Conservation (phyloP, 2,113 vertebrate species). For the Stigmatopora nigra region DNA sequence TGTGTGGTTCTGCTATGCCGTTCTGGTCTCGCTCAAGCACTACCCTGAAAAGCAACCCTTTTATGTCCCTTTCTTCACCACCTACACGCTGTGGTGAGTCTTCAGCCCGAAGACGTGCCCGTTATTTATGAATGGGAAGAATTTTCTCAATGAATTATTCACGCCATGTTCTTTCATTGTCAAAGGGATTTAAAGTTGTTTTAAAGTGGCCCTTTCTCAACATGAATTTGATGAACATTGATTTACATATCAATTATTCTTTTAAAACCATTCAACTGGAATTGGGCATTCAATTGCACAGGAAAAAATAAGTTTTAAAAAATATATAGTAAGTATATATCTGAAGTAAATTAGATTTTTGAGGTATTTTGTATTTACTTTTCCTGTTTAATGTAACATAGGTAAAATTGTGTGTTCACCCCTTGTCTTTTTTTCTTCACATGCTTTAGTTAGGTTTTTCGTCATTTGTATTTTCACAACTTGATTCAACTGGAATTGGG, state of each 20-base stretch:
- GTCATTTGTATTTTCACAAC: no score
- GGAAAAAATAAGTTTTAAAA: no score
- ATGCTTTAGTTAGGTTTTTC: conserved; percentile 74
- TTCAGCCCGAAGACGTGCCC: neutral
- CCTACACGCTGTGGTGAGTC: conserved; percentile 86
- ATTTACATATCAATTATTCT: no score
- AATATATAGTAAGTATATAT: no score
- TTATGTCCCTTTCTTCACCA: conserved; percentile 86
- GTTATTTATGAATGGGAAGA: conserved; percentile 14
- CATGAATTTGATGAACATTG: conserved; percentile 6
- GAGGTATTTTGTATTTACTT: no score
- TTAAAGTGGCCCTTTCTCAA: conserved; percentile 20
- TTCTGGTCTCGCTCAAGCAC: conserved; percentile 83
- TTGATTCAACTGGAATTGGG: no score
- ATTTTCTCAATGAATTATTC: conserved; percentile 45
- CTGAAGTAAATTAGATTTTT: no score
- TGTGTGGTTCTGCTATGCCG: conserved; percentile 88
- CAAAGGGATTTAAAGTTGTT: conserved; percentile 17
- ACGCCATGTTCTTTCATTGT: conserved; percentile 22
- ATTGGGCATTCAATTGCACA: no score
- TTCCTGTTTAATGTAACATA: no score
- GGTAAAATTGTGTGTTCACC: no score
- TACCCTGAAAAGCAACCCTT: conserved; percentile 88
- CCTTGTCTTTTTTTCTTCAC: neutral
- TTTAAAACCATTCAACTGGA: no score